Conservation (phyloP, 2,888 invertebrate genomes). For the Nebria brevicollis region DNA sequence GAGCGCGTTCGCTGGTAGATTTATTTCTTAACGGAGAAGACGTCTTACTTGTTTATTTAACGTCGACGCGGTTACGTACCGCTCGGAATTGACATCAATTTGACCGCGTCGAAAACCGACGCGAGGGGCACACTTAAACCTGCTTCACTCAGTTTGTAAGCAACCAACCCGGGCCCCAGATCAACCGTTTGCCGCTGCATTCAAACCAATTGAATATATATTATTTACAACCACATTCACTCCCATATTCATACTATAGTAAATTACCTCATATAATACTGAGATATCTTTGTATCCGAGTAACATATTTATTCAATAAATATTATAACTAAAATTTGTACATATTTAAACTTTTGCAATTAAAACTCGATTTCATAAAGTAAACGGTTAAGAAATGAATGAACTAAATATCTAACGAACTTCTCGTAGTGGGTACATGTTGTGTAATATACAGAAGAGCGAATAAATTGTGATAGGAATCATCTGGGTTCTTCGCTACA, state of each 20-base stretch:
- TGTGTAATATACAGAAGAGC: too few relatives aligned
- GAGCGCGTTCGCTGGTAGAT: conserved; percentile 33
- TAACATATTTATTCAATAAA: too few relatives aligned
- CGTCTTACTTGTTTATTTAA: conserved; percentile 40
- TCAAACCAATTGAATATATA: not conserved
- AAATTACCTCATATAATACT: not conserved
- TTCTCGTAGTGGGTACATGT: too few relatives aligned
- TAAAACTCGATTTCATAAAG: too few relatives aligned
- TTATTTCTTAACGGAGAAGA: conserved; percentile 41
- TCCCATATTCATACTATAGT: not conserved
- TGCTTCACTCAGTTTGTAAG: not conserved
- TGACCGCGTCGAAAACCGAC: not conserved
- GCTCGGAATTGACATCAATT: conserved; percentile 12
- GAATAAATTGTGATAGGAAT: too few relatives aligned
- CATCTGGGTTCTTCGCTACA: too few relatives aligned
- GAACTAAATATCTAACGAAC: too few relatives aligned
- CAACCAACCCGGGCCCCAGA: not conserved
- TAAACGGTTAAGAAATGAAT: too few relatives aligned
- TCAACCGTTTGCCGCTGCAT: conserved; percentile 1
- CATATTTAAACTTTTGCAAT: too few relatives aligned
- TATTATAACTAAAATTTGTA: too few relatives aligned
- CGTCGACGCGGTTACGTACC: conserved; percentile 33
- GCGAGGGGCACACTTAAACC: not conserved
- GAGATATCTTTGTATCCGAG: not conserved
- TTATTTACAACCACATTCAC: not conserved